Percentiles rank a stretch among this genome's conserved stretches.
phyloP scores from a whole-genome alignment of 2,888 invertebrate species.

The Drosophila rubida region DNA sequence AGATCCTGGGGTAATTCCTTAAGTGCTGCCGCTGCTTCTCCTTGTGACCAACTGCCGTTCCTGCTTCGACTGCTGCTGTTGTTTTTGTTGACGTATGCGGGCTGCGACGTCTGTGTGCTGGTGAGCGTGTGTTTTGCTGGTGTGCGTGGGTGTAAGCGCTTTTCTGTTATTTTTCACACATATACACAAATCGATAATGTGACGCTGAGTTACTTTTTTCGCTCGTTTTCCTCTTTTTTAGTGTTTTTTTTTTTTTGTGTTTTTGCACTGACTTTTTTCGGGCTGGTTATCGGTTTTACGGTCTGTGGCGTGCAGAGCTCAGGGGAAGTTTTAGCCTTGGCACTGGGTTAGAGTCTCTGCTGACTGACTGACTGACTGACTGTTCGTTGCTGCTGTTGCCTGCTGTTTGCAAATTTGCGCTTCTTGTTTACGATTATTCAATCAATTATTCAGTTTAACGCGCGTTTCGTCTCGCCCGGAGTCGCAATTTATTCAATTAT shows the following conservation, averaged over 20 bases:
- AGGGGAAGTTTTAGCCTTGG: slow-evolving; percentile 62
- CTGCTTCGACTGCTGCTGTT: slow-evolving; percentile 23
- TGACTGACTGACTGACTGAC: slow-evolving; percentile 5
- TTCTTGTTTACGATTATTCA: slow-evolving; percentile 66
- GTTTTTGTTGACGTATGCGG: slow-evolving; percentile 58
- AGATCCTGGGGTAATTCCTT: slow-evolving; percentile 59
- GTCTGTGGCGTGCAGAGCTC: slow-evolving; percentile 15
- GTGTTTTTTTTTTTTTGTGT: not conserved
- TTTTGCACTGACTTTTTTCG: slow-evolving; percentile 18
- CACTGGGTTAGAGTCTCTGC: slow-evolving; percentile 38
- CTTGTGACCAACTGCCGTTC: slow-evolving; percentile 40
- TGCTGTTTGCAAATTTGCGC: slow-evolving; percentile 30
- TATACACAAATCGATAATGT: slow-evolving; percentile 79
- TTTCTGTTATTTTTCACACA: slow-evolving; percentile 76
- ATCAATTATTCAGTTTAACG: slow-evolving; percentile 69
- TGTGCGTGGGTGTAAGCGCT: slow-evolving; percentile 51
- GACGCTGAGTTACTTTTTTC: slow-evolving; percentile 41
- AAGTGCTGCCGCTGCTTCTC: slow-evolving; percentile 33
- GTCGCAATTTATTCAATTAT: slow-evolving; percentile 48
- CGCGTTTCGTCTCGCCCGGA: slow-evolving; percentile 45
- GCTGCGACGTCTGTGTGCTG: slow-evolving; percentile 13
- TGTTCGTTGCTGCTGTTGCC: slow-evolving; percentile 5
- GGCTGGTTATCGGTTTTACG: slow-evolving; percentile 18
- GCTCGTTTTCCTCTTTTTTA: slow-evolving; percentile 22
- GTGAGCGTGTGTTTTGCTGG: slow-evolving; percentile 17